Percentiles rank a stretch among this genome's conserved stretches.
These are phyloP conservation scores for Coluber constrictor DNA, from an alignment of 2,797 vertebrate genomes.

Conservation along the genomic window DNA sequence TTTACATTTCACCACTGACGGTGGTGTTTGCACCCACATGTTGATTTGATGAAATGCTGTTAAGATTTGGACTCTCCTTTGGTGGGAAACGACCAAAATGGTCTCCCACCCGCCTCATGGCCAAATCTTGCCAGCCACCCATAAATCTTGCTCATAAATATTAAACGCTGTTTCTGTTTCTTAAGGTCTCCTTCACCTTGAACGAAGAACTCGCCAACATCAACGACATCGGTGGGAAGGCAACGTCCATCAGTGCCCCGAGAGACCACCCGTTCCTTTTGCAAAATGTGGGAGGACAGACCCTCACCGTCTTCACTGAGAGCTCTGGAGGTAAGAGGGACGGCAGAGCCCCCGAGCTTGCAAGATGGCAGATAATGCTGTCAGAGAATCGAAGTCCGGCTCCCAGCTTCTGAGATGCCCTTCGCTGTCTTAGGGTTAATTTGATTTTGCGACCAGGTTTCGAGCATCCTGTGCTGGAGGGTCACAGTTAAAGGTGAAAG, in stretches of 20 bases:
- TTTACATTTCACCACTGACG: too few relatives aligned
- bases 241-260: slow-evolving; percentile 81
- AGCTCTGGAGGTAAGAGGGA: slow-evolving; percentile 71
- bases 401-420: background rate
- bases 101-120: background rate
- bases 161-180: slow-evolving; percentile 53
- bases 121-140: background rate
- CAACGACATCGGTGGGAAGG: slow-evolving; percentile 80
- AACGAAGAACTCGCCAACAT: slow-evolving; percentile 86
- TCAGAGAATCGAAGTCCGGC: background rate
- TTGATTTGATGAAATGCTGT: background rate
- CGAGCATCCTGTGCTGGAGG: background rate
- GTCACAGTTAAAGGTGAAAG: background rate
- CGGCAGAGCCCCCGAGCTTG: background rate
- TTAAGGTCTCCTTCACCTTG: slow-evolving; percentile 90
- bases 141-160: slow-evolving; percentile 45
- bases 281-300: slow-evolving; percentile 88
- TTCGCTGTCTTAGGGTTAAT: background rate
- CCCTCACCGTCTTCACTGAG: slow-evolving; percentile 87
- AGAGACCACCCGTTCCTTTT: slow-evolving; percentile 88
- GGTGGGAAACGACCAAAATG: background rate
- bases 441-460: background rate
- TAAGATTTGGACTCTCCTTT: background rate
- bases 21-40: background rate
- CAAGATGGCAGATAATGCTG: background rate